Evolutionary conservation across 2,113 vertebrate genomes (phyloP).

Genomic region (Orthonyx spaldingii): DNA sequence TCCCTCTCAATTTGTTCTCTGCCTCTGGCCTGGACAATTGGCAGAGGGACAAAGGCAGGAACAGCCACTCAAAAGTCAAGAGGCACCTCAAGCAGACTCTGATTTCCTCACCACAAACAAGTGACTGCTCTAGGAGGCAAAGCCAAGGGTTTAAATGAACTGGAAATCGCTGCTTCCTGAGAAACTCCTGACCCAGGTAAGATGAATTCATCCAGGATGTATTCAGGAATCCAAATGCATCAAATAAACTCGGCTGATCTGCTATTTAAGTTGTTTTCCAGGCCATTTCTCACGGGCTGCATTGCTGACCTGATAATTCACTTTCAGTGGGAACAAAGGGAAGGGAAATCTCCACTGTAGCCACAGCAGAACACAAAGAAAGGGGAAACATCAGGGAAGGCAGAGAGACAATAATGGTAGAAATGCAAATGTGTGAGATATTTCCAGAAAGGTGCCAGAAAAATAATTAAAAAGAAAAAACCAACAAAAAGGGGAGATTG

Average conservation of each 20-base stretch:
- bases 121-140: neutral
- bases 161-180: neutral
- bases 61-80: accelerated
- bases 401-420: neutral
- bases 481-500: neutral
- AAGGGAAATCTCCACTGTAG: neutral
- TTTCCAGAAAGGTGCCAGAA: neutral
- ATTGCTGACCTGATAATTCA: neutral
- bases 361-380: neutral
- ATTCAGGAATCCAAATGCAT: neutral
- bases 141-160: neutral
- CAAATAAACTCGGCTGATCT: neutral
- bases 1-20: neutral
- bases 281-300: neutral
- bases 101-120: neutral
- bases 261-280: neutral
- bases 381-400: neutral
- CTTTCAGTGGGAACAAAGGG: neutral
- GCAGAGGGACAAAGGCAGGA: neutral
- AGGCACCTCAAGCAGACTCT: neutral
- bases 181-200: neutral
- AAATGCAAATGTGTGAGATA: neutral
- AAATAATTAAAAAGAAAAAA: neutral
- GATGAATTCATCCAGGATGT: neutral
- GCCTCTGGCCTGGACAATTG: neutral